A percentile compares a stretch with the other conserved stretches of the same genome.
These are phyloP conservation scores for Anarsia innoxiella DNA, from an alignment of 2,888 invertebrate species.

Conservation along the genomic window DNA sequence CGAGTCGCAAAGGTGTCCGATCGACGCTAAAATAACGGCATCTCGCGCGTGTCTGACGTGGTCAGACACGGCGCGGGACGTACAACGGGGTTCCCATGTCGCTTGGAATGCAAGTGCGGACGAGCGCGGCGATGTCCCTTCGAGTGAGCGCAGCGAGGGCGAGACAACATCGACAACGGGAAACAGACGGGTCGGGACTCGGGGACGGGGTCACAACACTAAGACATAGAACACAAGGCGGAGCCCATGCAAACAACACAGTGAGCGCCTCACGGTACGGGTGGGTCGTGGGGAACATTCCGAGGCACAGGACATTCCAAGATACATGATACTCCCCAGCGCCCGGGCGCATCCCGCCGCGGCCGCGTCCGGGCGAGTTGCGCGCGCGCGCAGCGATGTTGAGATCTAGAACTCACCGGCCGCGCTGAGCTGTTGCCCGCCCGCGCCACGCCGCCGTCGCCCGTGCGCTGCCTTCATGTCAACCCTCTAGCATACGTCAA, in stretches of 20 bases:
- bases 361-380: constrained; percentile 33
- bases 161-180: constrained; percentile 50
- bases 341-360: constrained; percentile 50
- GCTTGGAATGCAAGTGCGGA: constrained; percentile 74
- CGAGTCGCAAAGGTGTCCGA: constrained; percentile 47
- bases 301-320: constrained; percentile 78
- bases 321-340: constrained; percentile 75
- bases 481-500: constrained; percentile 50
- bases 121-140: constrained; percentile 52
- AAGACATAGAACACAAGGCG: constrained; percentile 72
- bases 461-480: constrained; percentile 33
- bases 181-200: constrained; percentile 51
- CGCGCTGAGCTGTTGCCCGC: constrained; percentile 22
- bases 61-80: constrained; percentile 45
- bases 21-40: constrained; percentile 44
- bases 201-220: constrained; percentile 68
- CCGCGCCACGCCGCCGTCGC: constrained; percentile 27
- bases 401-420: constrained; percentile 76
- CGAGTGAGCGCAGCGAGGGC: constrained; percentile 38
- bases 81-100: constrained; percentile 67
- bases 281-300: constrained; percentile 75
- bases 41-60: constrained; percentile 27
- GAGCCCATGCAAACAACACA: constrained; percentile 67
- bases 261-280: constrained; percentile 59
- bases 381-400: constrained; percentile 71